phyloP scores from a whole-genome alignment of 2,888 invertebrate species.

The Anodontia alba region DNA sequence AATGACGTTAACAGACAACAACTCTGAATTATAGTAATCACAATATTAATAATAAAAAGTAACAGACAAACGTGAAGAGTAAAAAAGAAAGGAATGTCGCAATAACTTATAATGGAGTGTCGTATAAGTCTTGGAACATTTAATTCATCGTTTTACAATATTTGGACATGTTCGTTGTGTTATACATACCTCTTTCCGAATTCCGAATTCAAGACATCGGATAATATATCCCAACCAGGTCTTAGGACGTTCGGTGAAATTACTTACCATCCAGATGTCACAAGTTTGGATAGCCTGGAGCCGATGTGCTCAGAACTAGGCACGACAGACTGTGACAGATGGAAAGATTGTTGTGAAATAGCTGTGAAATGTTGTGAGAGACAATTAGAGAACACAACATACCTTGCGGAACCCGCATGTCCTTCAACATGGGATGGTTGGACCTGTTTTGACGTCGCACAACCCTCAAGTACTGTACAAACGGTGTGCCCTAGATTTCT shows the following conservation, averaged over 20 bases:
- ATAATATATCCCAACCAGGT: slow-evolving; percentile 11
- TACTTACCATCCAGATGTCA: slow-evolving; percentile 18
- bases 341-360: slow-evolving; percentile 67
- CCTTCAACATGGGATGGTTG: slow-evolving; percentile 78
- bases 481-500: slow-evolving; percentile 69
- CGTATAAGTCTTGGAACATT: slow-evolving; percentile 45
- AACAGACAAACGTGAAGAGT: too few relatives aligned
- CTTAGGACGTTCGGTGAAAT: neutral
- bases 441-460: slow-evolving; percentile 71
- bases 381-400: slow-evolving; percentile 40
- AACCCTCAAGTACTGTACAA: slow-evolving; percentile 72
- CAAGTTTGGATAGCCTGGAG: slow-evolving; percentile 44
- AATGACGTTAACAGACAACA: too few relatives aligned
- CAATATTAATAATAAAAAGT: too few relatives aligned
- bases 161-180: slow-evolving; percentile 66
- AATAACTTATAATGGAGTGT: slow-evolving; percentile 18
- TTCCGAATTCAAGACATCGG: slow-evolving; percentile 21
- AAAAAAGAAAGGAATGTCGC: too few relatives aligned
- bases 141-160: slow-evolving; percentile 45
- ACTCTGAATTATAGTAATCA: too few relatives aligned
- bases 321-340: slow-evolving; percentile 61
- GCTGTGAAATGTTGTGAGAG: slow-evolving; percentile 66
- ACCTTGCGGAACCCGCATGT: slow-evolving; percentile 40
- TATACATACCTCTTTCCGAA: slow-evolving; percentile 67
- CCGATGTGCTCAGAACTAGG: slow-evolving; percentile 58